Percentiles rank a stretch among this genome's conserved stretches.
Conservation (phyloP, 2,113 vertebrate species). For the Nesogale talazaci region DNA sequence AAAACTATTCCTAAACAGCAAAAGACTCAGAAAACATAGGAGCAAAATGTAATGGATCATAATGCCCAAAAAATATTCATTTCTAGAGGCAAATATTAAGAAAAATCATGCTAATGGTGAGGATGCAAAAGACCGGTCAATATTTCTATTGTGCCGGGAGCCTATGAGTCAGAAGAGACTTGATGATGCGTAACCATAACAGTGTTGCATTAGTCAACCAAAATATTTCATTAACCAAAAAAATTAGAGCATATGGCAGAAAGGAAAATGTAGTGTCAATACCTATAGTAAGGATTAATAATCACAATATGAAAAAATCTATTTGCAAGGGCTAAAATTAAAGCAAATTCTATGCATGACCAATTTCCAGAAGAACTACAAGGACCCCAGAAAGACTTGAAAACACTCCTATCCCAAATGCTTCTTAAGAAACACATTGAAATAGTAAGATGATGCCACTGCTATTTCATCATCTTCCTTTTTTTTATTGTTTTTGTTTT, state of each 20-base stretch:
- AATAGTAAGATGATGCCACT: not conserved
- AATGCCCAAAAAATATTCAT: too few species aligned
- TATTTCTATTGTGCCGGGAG: not conserved
- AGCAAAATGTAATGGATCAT: not conserved
- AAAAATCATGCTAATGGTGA: too few species aligned
- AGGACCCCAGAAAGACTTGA: not conserved
- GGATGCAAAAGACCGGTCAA: not conserved
- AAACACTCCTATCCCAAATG: not conserved
- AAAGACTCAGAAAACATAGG: conserved; percentile 6
- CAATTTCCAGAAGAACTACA: conserved; percentile 30
- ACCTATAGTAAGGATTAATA: not conserved
- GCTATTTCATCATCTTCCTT: too few species aligned
- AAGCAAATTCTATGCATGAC: not conserved
- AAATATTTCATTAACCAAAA: conserved; percentile 22
- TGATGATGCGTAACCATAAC: too few species aligned
- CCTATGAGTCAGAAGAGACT: too few species aligned
- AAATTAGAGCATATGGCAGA: not conserved
- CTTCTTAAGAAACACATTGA: not conserved
- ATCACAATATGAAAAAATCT: not conserved
- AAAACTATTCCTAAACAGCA: not conserved
- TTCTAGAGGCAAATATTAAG: too few species aligned
- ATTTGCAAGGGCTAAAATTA: not conserved
- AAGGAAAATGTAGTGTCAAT: not conserved
- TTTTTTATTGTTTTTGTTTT: too few species aligned
- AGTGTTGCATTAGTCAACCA: too few species aligned